These are phyloP conservation scores for Rhinichthys klamathensis DNA, from an alignment of 2,113 vertebrate species.

Conservation along the genomic window DNA sequence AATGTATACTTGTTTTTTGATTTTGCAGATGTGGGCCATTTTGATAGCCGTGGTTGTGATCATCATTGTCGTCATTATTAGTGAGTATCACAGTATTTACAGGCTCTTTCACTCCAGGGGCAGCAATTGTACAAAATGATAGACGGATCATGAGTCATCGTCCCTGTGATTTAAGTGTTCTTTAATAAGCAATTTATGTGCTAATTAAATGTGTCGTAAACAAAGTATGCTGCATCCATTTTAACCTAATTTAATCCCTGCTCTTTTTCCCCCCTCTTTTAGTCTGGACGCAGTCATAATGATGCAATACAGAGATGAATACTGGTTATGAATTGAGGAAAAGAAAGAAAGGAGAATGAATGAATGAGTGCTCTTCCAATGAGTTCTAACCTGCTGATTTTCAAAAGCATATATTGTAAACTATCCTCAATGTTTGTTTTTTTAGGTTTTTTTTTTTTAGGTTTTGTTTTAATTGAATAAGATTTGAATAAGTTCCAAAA, in stretches of 20 bases:
- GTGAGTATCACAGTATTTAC: constrained; percentile 77
- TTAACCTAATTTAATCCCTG: background rate
- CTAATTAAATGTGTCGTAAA: background rate
- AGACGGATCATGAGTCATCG: background rate
- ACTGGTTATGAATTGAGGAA: constrained; percentile 53
- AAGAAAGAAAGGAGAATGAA: constrained; percentile 20
- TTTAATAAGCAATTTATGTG: background rate
- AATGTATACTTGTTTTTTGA: background rate
- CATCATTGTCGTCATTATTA: constrained; percentile 88
- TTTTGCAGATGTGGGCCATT: constrained; percentile 94
- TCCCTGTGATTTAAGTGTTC: background rate
- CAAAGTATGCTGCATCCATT: background rate
- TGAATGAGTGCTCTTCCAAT: constrained; percentile 46
- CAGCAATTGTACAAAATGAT: background rate
- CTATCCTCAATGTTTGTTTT: constrained; percentile 46
- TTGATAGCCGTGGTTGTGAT: constrained; percentile 86
- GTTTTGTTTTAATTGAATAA: constrained; percentile 51
- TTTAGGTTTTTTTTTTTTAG: constrained; percentile 28
- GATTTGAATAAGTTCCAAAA: constrained; percentile 35
- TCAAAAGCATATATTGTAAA: constrained; percentile 63
- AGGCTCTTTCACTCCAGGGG: background rate
- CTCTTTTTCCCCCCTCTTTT: constrained; percentile 15
- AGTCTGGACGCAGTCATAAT: constrained; percentile 74
- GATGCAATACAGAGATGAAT: background rate
- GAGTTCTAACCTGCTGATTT: constrained; percentile 65